Evolutionary conservation across 35 echinoderm and acorn worm species (phyloP).

Genomic region (Lytechinus pictus): DNA sequence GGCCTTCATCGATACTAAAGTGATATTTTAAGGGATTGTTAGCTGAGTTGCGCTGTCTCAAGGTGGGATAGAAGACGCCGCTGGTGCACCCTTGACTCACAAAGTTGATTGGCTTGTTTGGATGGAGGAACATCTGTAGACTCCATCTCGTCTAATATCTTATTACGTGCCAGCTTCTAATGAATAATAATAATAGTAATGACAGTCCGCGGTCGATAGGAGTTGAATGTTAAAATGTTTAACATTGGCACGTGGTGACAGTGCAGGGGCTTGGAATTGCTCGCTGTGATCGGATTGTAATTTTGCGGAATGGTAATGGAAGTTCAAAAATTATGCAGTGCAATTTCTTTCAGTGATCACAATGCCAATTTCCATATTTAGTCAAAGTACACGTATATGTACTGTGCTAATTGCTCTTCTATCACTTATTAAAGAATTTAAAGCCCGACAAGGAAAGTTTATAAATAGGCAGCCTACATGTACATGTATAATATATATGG

Average conservation of each 20-base stretch:
- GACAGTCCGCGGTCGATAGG: background rate
- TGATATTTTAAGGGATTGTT: background rate
- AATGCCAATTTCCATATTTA: background rate
- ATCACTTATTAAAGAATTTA: too few relatives aligned
- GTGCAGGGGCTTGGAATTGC: background rate
- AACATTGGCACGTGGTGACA: constrained; percentile 24
- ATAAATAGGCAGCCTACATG: too few relatives aligned
- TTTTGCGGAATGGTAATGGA: background rate
- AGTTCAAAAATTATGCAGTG: background rate
- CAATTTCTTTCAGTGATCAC: background rate
- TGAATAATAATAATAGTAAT: constrained; percentile 20
- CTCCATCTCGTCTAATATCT: constrained; percentile 4
- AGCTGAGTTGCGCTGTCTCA: background rate
- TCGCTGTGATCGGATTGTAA: background rate
- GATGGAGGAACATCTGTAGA: constrained; percentile 7
- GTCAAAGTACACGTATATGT: background rate
- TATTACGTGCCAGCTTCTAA: constrained; percentile 21
- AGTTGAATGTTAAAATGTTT: constrained; percentile 33
- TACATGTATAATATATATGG: too few relatives aligned
- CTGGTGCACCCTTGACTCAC: background rate
- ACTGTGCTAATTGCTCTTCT: background rate
- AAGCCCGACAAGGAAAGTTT: too few relatives aligned
- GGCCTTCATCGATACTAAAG: background rate
- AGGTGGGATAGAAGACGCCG: background rate
- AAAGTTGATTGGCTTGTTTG: constrained; percentile 39